Evolutionary conservation across 2,797 vertebrate species (phyloP).

Genomic region (Cynopterus sphinx): DNA sequence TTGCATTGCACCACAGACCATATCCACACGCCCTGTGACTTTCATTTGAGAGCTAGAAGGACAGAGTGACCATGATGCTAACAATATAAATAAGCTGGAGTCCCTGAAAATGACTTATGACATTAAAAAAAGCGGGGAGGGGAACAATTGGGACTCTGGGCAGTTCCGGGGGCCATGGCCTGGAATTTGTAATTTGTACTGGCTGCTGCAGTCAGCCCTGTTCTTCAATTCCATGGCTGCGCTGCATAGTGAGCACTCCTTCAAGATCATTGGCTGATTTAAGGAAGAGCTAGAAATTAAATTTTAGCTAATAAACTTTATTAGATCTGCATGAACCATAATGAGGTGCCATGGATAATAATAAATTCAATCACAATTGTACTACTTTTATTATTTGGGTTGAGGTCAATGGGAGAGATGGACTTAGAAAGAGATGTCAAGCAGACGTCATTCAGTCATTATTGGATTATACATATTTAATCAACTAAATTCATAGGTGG

Average conservation of each 20-base stretch:
- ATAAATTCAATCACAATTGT: slow-evolving; percentile 89
- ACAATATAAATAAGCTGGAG: no score
- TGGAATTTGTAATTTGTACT: no score
- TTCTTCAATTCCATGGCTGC: background rate
- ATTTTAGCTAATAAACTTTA: slow-evolving; percentile 90
- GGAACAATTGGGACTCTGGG: background rate
- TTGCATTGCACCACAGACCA: background rate
- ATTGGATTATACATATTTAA: slow-evolving; percentile 44
- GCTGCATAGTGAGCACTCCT: background rate
- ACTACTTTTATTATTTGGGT: slow-evolving; percentile 91
- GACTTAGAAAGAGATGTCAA: slow-evolving; percentile 22
- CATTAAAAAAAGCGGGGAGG: background rate
- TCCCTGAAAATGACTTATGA: background rate
- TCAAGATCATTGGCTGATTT: slow-evolving; percentile 86
- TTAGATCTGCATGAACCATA: slow-evolving; percentile 90
- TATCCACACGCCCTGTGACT: background rate
- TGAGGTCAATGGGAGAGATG: slow-evolving; percentile 59
- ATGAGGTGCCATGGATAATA: slow-evolving; percentile 91
- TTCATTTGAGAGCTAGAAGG: background rate
- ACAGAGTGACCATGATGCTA: background rate
- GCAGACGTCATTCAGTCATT: background rate
- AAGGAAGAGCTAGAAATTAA: slow-evolving; percentile 93
- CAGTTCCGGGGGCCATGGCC: background rate
- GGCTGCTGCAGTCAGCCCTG: background rate
- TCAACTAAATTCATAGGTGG: background rate